A percentile compares a stretch with the other conserved stretches of the same genome.
Evolutionary conservation across 2,888 invertebrate genomes (phyloP).

Genomic region (Carterocephalus palaemon): DNA sequence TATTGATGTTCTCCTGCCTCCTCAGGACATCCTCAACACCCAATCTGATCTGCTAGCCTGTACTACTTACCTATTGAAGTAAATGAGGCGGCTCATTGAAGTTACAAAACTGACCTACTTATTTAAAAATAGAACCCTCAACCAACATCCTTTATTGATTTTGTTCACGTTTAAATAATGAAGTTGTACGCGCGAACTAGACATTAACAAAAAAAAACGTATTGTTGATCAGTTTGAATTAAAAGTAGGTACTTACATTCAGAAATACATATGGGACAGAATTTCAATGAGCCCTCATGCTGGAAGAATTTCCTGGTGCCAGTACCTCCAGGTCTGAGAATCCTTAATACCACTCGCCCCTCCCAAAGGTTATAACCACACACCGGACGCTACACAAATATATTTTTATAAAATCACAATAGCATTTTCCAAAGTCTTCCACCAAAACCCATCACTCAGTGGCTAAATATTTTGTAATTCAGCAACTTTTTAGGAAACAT

Average conservation of each 20-base stretch:
- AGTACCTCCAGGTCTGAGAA: not conserved
- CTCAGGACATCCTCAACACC: too few species aligned
- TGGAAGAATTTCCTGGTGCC: not conserved
- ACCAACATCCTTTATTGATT: conserved; percentile 20
- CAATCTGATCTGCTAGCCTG: too few species aligned
- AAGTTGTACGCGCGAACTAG: conserved; percentile 21
- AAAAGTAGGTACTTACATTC: conserved; percentile 8
- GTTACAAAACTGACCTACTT: conserved; percentile 12
- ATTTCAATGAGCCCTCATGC: conserved; percentile 12
- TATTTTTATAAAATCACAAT: conserved; percentile 27
- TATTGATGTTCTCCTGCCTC: too few species aligned
- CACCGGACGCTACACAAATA: conserved; percentile 11
- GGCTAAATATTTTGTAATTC: not conserved
- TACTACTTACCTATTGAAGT: too few species aligned
- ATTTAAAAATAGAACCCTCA: conserved; percentile 16
- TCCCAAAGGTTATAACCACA: conserved; percentile 13
- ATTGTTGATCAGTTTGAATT: too few species aligned
- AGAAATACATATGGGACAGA: too few species aligned
- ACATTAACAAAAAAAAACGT: too few species aligned
- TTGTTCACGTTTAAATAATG: conserved; percentile 5
- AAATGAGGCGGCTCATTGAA: too few species aligned
- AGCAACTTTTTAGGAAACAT: conserved; percentile 1
- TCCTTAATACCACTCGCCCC: conserved; percentile 1
- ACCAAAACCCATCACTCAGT: conserved; percentile 41
- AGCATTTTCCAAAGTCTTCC: conserved; percentile 33